phyloP scores from a whole-genome alignment of 2,113 vertebrate species.

The Lagopus leucura region DNA sequence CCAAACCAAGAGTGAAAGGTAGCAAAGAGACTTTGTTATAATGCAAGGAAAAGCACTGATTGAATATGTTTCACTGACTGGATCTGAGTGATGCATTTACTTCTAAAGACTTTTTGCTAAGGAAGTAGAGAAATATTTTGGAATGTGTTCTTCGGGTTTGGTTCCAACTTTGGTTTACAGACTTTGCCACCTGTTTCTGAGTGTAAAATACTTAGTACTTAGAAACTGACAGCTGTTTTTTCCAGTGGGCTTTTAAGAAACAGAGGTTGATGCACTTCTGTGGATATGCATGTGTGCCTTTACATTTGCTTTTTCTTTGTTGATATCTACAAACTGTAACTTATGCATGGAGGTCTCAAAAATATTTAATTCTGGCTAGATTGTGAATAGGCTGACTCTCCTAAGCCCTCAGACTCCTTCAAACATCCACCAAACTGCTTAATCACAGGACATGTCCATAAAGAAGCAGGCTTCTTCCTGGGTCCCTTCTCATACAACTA shows the following conservation, averaged over 20 bases:
- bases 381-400: neutral
- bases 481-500: neutral
- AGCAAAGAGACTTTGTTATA: neutral
- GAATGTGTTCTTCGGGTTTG: neutral
- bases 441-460: neutral
- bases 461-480: neutral
- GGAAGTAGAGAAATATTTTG: neutral
- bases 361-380: neutral
- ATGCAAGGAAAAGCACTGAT: neutral
- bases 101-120: neutral
- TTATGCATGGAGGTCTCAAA: neutral
- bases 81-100: neutral
- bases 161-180: neutral
- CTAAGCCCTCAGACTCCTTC: neutral
- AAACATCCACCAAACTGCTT: neutral
- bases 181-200: neutral
- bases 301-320: neutral
- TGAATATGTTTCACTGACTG: neutral
- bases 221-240: neutral
- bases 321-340: neutral
- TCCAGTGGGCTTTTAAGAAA: neutral
- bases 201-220: neutral
- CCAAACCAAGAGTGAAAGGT: neutral
- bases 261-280: fast-evolving
- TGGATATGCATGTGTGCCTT: neutral